These are phyloP conservation scores for Daubentonia madagascariensis DNA, from an alignment of 2,113 vertebrate species.

Conservation along the genomic window DNA sequence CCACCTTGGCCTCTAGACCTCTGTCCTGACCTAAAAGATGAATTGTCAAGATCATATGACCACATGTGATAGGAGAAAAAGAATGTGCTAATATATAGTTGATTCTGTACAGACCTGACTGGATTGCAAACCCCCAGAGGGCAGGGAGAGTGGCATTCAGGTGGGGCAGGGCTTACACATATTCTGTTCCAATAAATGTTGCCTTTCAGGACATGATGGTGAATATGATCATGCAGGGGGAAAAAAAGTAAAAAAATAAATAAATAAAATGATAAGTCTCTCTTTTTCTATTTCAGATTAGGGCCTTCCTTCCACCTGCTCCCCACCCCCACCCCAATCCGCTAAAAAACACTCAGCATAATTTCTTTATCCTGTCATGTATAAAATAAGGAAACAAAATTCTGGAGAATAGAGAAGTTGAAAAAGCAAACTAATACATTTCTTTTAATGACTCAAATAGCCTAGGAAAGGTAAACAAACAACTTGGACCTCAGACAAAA, in stretches of 20 bases:
- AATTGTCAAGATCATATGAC: no score
- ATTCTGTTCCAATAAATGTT: not conserved
- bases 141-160: not conserved
- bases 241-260: not conserved
- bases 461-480: slow-evolving; percentile 52
- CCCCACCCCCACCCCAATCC: not conserved
- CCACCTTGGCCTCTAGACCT: not conserved
- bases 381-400: slow-evolving; percentile 2
- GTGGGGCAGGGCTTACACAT: not conserved
- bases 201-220: not conserved
- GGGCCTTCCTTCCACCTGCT: not conserved
- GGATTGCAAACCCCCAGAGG: not conserved
- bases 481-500: slow-evolving; percentile 25
- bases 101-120: not conserved
- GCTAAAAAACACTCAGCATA: not conserved
- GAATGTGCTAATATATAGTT: not conserved
- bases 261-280: not conserved
- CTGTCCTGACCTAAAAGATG: not conserved
- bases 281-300: not conserved
- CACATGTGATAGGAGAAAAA: no score
- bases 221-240: not conserved
- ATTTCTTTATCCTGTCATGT: not conserved
- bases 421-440: slow-evolving; percentile 31
- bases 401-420: not conserved
- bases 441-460: slow-evolving; percentile 48